phyloP scores from a whole-genome alignment of 1,140 invertebrate species.

The Magallana gigas region DNA sequence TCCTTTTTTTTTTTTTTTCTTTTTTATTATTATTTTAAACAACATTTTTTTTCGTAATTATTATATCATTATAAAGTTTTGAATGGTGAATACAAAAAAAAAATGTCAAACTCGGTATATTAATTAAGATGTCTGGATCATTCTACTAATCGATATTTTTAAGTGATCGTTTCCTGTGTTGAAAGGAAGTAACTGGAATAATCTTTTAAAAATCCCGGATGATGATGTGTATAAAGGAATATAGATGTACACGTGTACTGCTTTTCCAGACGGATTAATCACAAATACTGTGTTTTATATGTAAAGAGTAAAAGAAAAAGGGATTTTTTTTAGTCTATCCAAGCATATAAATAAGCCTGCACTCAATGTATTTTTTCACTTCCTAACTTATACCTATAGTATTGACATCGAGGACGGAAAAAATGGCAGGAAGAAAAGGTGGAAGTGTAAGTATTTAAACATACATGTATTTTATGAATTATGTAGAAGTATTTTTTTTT shows the following conservation, averaged over 20 bases:
- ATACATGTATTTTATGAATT: conserved; percentile 14
- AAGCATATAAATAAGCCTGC: conserved; percentile 17
- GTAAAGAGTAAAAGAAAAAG: neutral
- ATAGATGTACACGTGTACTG: conserved; percentile 20
- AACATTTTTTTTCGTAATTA: neutral
- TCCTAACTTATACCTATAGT: conserved; percentile 3
- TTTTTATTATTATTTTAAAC: neutral
- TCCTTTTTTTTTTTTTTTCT: conserved; percentile 1
- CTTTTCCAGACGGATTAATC: conserved; percentile 11
- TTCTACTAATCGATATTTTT: conserved; percentile 8
- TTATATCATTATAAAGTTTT: conserved; percentile 14
- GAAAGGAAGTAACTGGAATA: conserved; percentile 6
- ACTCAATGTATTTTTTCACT: conserved; percentile 18
- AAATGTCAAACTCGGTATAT: conserved; percentile 9
- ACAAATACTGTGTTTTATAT: neutral
- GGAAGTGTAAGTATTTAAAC: neutral
- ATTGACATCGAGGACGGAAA: neutral
- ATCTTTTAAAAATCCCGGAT: conserved; percentile 13
- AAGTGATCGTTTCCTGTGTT: conserved; percentile 3
- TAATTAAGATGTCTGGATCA: conserved; percentile 21
- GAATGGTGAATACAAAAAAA: neutral
- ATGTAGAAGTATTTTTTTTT: conserved; percentile 2
- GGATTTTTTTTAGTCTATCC: neutral
- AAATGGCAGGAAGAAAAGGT: conserved; percentile 11
- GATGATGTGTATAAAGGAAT: conserved; percentile 21